Conservation (phyloP, 2,888 invertebrate species). For the Opisthograptis luteolata region DNA sequence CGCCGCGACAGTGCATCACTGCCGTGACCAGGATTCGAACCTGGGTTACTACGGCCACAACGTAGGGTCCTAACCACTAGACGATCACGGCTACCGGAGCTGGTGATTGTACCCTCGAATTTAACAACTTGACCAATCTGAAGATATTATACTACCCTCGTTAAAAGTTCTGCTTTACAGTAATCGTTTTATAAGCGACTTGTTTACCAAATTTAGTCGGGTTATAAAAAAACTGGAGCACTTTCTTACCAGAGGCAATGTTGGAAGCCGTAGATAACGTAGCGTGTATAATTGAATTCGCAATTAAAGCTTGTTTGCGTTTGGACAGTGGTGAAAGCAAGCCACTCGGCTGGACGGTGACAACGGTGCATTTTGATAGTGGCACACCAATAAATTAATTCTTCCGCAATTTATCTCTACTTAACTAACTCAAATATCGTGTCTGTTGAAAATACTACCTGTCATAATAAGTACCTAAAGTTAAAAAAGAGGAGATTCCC, state of each 20-base stretch:
- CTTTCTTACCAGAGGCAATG: conserved; percentile 18
- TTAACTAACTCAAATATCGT: too few species aligned
- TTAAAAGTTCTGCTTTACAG: conserved; percentile 16
- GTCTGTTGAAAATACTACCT: too few species aligned
- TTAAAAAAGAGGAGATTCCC: too few species aligned
- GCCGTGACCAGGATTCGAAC: conserved; percentile 83
- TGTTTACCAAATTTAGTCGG: conserved; percentile 21
- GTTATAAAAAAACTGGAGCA: conserved; percentile 27
- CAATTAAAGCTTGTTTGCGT: conserved; percentile 12
- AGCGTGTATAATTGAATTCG: conserved; percentile 26
- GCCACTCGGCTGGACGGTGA: background rate
- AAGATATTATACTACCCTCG: conserved; percentile 10
- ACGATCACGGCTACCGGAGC: conserved; percentile 81
- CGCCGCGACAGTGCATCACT: too few species aligned
- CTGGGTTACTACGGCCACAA: conserved; percentile 91
- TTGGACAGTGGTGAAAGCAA: conserved; percentile 1
- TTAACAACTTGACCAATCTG: conserved; percentile 2
- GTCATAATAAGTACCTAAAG: too few species aligned
- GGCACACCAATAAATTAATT: too few species aligned
- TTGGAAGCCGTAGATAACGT: conserved; percentile 19
- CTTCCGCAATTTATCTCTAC: too few species aligned
- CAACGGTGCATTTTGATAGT: background rate
- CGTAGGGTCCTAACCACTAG: conserved; percentile 91
- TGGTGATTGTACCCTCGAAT: conserved; percentile 21
- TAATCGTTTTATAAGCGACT: background rate